Base-by-base conservation (phyloP, 2,888 invertebrate species). In the Rambutsinella grinnellia region DNA sequence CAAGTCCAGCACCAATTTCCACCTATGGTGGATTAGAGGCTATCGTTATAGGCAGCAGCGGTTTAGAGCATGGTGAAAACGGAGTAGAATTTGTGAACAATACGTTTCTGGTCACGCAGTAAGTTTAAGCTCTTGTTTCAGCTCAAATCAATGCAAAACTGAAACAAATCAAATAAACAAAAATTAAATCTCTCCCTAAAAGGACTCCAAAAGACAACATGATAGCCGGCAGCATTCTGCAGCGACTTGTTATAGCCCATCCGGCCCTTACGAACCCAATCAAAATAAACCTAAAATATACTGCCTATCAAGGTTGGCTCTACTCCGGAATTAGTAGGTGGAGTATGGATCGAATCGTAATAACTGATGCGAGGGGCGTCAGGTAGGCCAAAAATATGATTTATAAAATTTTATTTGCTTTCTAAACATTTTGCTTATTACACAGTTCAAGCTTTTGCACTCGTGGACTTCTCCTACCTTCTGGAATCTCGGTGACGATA, bases 271-370 rank as follows among this genome's bases (percentile, higher is more conserved):
- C 92, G 17, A 93, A 92, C 82, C 85, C 93, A 17, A 89, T 90
- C 63, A 90, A 91, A 27, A 90, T 93, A 0, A 91, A 93, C 85
- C 89, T 96, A 21, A 90, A 93, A 82, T 96, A 96, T 87, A 93
- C 93, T 6, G 94, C 94, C 0, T 96, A 96, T 88, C 93, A 93
- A 81, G 96, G 96, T 15, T 96, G 96, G 96, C 89, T 96, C 70
- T 93, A 93, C 28, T 94, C 93, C 21, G 95, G 95, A 1, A 89
- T 94, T 69, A 91, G 92, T 46, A 90, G 91, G 70, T 93, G 96
- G 90, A 91, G 90, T 83, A 90, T 96, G 76, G 93, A 95, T 87
- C 94, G 94, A 86, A 90, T 96, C 23, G 91, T 93, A 65, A 89
- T 96, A 19, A 92, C 92, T 54, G 95, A 95, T 85, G 94, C 94